Base-by-base conservation (phyloP, 2,797 vertebrate species). In the Danionella dracula region DNA sequence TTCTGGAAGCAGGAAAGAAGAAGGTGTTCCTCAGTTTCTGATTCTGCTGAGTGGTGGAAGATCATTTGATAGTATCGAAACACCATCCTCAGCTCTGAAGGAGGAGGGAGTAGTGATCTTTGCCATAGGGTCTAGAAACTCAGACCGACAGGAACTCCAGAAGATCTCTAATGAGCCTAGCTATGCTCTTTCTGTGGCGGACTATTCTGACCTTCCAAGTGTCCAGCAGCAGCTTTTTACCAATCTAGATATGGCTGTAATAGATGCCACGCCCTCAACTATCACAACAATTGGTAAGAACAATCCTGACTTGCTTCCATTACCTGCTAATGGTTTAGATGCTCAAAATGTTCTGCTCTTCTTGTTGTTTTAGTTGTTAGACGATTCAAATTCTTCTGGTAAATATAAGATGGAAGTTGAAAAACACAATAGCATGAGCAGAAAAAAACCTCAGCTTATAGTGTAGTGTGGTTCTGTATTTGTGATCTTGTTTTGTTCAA, bases 51-150 rank as follows among this genome's bases (percentile, higher is more conserved):
- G 40, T 51, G 76, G 67, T 23, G 76, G 76, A 68, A 74, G 70
- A 49, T 80, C 80, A 3, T 69, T 86, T 0, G 85, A 88, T 54
- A 84, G 86, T 75, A 75, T 12, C 60, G 81, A 90, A 16, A 78
- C 89, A 62, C 76, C 77, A 8, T 67, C 66, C 8, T 55, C 76
- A 64, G 51, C 77, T 9, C 60, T 85, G 4, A 83, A 79, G 57
- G 55, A 79, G 5, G 45, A 17, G 20, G 67, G 53, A 19, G 61
- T 85, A 8, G 66, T 67, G 21, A 68, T 75, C 20, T 68, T 80
- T 61, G 65, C 54, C 4, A 79, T 83, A 71, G 80, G 80, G 70
- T 75, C 70, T 48, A 68, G 62, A 11, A 64, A 32, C 29, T 80
- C 81, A 23, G 79, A 81, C 51, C 65, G 11, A 6, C 65, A 27